These are phyloP conservation scores for Choristoneura fumiferana DNA, from an alignment of 1,140 invertebrate genomes.

Conservation along the genomic window DNA sequence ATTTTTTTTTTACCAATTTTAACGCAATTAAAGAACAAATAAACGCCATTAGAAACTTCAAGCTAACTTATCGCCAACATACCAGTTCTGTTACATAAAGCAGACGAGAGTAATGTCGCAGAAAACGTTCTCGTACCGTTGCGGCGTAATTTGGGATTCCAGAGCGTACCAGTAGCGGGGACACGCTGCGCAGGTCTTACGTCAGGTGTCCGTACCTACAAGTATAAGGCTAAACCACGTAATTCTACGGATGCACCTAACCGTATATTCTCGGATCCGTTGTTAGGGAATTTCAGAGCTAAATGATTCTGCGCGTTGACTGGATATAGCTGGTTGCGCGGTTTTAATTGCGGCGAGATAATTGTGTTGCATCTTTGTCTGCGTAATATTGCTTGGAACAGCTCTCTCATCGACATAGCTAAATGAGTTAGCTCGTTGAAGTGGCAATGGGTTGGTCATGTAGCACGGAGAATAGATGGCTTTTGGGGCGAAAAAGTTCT, in stretches of 20 bases:
- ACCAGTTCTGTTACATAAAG: constrained; percentile 11
- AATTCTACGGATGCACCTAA: constrained; percentile 1
- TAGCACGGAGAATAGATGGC: too few species aligned
- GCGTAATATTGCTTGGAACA: too few species aligned
- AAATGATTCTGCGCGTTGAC: neutral
- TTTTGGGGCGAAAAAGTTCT: too few species aligned
- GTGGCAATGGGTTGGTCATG: too few species aligned
- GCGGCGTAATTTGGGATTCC: constrained; percentile 14
- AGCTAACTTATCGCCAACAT: constrained; percentile 12
- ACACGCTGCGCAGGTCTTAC: constrained; percentile 5
- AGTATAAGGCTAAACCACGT: constrained; percentile 12
- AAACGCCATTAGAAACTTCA: too few species aligned
- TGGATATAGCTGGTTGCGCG: too few species aligned
- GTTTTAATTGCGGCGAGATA: too few species aligned
- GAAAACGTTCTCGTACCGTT: constrained; percentile 1
- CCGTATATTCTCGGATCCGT: neutral
- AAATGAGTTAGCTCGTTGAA: too few species aligned
- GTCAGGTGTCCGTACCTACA: constrained; percentile 5
- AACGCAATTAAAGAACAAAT: too few species aligned
- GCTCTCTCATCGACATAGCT: too few species aligned
- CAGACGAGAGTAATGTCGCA: constrained; percentile 14
- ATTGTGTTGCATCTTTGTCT: too few species aligned
- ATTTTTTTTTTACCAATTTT: too few species aligned
- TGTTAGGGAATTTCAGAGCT: neutral
- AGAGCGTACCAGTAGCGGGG: neutral